phyloP scores from a whole-genome alignment of 2,797 vertebrate species.

The Mustela erminea region DNA sequence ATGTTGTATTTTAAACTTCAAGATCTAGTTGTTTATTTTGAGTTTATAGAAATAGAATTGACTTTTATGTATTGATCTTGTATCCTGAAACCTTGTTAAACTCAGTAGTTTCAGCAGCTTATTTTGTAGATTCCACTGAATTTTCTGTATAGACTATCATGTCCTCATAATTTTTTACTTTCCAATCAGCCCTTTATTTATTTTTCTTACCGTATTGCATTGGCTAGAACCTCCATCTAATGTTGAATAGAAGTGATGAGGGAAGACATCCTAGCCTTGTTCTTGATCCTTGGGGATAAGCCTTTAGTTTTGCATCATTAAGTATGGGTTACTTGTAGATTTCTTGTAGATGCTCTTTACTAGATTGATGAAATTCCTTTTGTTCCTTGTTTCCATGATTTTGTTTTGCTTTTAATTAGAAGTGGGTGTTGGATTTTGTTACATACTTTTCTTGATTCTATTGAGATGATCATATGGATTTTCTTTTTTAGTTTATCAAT shows the following conservation, averaged over 20 bases:
- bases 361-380: neutral
- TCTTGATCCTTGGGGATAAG: neutral
- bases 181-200: neutral
- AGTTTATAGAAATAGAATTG: neutral
- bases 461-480: neutral
- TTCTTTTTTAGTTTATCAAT: neutral
- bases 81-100: conserved; percentile 8
- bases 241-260: neutral
- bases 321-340: neutral
- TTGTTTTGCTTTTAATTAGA: neutral
- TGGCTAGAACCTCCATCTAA: neutral
- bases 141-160: neutral
- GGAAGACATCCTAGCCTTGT: neutral
- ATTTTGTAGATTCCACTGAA: neutral
- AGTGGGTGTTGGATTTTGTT: neutral
- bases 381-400: neutral
- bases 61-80: neutral
- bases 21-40: neutral
- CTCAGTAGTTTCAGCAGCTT: neutral
- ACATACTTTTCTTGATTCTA: neutral
- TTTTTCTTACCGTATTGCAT: neutral
- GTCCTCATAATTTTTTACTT: neutral
- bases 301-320: neutral
- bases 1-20: conserved; percentile 6
- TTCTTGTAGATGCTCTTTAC: neutral